Evolutionary conservation across 2,113 vertebrate genomes (phyloP).

Genomic region (Camelus bactrianus): DNA sequence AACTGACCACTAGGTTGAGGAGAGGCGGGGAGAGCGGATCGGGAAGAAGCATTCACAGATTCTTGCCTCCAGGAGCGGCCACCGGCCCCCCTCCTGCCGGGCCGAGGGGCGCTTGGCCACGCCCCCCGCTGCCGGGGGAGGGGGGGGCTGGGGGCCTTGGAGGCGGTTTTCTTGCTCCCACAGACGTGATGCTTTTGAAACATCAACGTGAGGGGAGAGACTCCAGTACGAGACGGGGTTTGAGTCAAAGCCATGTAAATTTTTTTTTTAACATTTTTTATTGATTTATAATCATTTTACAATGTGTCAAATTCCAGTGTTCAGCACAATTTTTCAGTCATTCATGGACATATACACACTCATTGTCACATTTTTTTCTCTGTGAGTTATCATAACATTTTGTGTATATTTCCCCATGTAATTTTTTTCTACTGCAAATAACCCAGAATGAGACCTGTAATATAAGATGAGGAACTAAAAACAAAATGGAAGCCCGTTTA

Average conservation of each 20-base stretch:
- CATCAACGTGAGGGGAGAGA: too few species aligned
- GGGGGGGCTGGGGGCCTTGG: neutral
- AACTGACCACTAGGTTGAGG: neutral
- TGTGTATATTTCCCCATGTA: neutral
- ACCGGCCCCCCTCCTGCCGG: rapidly evolving
- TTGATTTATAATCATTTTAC: too few species aligned
- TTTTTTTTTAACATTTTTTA: neutral
- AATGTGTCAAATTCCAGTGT: too few species aligned
- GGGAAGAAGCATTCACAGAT: neutral
- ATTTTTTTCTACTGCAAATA: neutral
- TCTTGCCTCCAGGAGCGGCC: neutral
- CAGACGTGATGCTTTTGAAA: neutral
- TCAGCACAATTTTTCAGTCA: too few species aligned
- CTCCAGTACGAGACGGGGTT: neutral
- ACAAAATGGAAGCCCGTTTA: neutral
- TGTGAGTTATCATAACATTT: too few species aligned
- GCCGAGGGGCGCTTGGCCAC: neutral
- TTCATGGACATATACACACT: too few species aligned
- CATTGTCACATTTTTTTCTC: too few species aligned
- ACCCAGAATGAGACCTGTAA: neutral
- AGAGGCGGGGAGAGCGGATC: too few species aligned
- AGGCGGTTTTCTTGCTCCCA: neutral
- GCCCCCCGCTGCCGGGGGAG: neutral
- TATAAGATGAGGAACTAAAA: neutral
- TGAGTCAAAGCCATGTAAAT: neutral